Evolutionary conservation across 1,140 invertebrate species (phyloP).

Genomic region (Lepidurus packardi): DNA sequence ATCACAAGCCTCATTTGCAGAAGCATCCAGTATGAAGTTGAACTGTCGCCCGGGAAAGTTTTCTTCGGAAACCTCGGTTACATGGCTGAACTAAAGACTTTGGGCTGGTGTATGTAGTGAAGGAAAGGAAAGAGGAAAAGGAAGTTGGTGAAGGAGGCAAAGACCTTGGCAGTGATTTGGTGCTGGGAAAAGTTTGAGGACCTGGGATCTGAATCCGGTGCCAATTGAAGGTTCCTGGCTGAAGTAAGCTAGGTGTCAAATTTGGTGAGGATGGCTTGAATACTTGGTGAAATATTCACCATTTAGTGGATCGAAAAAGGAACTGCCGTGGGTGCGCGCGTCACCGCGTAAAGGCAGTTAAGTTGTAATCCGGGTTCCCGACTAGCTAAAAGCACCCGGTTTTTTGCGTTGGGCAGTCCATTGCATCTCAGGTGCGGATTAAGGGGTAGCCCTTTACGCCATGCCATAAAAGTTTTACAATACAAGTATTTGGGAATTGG

Average conservation of each 20-base stretch:
- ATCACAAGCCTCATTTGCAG: neutral
- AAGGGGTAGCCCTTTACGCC: neutral
- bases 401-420: neutral
- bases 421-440: neutral
- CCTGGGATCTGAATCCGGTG: neutral
- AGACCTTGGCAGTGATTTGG: constrained; percentile 21
- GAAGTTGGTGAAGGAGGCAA: neutral
- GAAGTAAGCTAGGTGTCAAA: neutral
- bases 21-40: neutral
- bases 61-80: neutral
- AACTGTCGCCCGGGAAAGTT: neutral
- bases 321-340: neutral
- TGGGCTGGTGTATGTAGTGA: neutral
- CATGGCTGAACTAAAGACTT: neutral
- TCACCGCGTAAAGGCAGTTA: neutral
- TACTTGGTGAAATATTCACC: neutral
- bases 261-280: neutral
- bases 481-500: neutral
- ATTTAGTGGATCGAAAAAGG: neutral
- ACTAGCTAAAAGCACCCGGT: neutral
- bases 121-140: neutral
- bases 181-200: neutral
- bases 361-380: neutral
- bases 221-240: neutral
- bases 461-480: neutral